A percentile compares a stretch with the other conserved stretches of the same genome.
These are phyloP conservation scores for Loxodonta africana DNA, from an alignment of 2,113 vertebrate species.

Conservation along the genomic window DNA sequence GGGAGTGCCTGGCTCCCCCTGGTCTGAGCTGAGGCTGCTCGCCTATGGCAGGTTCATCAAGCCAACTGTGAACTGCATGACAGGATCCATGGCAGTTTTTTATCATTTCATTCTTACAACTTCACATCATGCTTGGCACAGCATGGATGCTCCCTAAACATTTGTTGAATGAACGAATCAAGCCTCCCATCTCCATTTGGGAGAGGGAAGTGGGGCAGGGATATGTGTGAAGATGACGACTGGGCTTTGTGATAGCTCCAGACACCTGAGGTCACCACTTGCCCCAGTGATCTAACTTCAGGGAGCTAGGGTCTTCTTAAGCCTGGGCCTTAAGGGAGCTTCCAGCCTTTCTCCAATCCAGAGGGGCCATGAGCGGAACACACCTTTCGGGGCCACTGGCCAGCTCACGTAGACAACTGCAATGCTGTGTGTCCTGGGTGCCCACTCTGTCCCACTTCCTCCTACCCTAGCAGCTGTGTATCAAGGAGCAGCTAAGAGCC, in stretches of 20 bases:
- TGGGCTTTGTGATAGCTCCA: background rate
- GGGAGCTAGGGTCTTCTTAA: background rate
- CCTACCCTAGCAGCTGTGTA: accelerated
- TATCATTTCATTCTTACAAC: background rate
- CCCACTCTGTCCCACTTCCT: background rate
- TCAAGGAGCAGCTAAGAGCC: background rate
- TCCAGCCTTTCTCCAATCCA: background rate
- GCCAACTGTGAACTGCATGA: accelerated
- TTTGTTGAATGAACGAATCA: background rate
- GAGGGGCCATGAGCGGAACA: background rate
- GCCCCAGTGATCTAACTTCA: background rate
- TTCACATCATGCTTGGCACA: too few species aligned
- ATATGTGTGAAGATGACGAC: background rate
- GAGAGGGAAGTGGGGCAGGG: background rate
- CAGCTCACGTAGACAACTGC: background rate
- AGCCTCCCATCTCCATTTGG: background rate
- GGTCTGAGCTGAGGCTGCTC: background rate
- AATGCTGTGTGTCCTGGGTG: background rate
- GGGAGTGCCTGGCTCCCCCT: too few species aligned
- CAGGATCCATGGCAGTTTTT: accelerated
- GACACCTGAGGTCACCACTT: background rate
- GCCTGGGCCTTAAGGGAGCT: background rate
- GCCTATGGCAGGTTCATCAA: background rate
- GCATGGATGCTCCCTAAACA: accelerated
- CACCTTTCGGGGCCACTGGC: background rate